Base-by-base conservation (phyloP, 1,140 invertebrate species). In the Anoplolepis gracilipes region DNA sequence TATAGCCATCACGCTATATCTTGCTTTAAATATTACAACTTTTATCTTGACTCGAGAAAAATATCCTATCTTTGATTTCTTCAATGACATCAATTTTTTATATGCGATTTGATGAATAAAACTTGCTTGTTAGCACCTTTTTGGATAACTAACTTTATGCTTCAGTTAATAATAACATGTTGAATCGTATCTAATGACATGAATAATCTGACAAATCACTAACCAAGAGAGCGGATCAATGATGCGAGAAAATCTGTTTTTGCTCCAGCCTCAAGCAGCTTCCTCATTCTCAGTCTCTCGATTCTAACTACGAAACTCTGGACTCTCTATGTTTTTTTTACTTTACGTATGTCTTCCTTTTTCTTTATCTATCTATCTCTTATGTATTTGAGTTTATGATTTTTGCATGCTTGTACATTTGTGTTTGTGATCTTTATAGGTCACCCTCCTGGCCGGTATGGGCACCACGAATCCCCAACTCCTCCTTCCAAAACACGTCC, bases 381-480 rank as follows among this genome's bases (percentile, higher is more conserved):
- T 75, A 85, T 90, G 36, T 89, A 85, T 42, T 59, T 85, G 75
- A 90, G 84, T 90, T 92, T 91, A 92, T 93, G 84, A 92, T 92
- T 93, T 93, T 90, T 94, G 93, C 93, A 94, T 94, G 94, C 93
- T 91, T 93, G 87, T 92, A 91, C 88, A 92, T 93, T 93, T 94
- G 91, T 94, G 92, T 94, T 57, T 94, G 92, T 94, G 90, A 93
- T 94, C 89, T 94, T 94, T 94, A 92, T 95, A 96, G 95, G 95
- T 96, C 95, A 91, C 95, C 95, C 73, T 96, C 95, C 75, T 96
- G 95, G 95, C 95, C 96, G 90, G 94, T 96, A 88, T 96, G 95
- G 95, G 94, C 95, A 70, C 95, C 95, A 86, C 95, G 94, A 77
- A 93, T 95, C 65, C 94, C 94, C 77, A 94, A 92, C 88, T 85